These are phyloP conservation scores for Australoheros facetus DNA, from an alignment of 2,797 vertebrate genomes.

Conservation along the genomic window DNA sequence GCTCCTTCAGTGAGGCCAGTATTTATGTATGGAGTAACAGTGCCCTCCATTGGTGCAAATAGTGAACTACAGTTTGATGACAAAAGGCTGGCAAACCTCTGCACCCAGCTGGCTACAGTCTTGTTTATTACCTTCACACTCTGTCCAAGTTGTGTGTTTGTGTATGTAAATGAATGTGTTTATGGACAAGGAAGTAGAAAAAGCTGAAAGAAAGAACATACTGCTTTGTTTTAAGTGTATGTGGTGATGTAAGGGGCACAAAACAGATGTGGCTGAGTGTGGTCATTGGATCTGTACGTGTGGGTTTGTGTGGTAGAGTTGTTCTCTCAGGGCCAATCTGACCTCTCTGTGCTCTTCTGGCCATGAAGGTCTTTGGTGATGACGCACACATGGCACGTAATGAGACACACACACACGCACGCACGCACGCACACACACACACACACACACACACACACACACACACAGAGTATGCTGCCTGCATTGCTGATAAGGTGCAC, in stretches of 20 bases:
- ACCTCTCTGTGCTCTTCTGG: conserved; percentile 77
- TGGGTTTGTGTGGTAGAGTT: conserved; percentile 33
- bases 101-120: conserved; percentile 10
- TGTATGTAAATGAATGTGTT: conserved; percentile 1
- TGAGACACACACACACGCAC: conserved; percentile 56
- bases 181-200: neutral
- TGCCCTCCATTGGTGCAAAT: conserved; percentile 77
- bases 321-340: conserved; percentile 75
- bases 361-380: conserved; percentile 79
- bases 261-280: neutral
- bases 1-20: neutral
- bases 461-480: conserved; percentile 58
- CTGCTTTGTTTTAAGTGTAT: conserved; percentile 7
- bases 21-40: conserved; percentile 72
- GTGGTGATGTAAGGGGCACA: neutral
- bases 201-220: conserved; percentile 10
- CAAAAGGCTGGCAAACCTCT: neutral
- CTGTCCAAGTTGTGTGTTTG: conserved; percentile 12
- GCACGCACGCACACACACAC: too few species aligned
- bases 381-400: conserved; percentile 74
- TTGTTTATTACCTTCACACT: conserved; percentile 34
- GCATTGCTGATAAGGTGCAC: conserved; percentile 74
- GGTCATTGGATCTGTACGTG: conserved; percentile 6
- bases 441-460: conserved; percentile 38
- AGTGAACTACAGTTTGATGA: conserved; percentile 39